phyloP scores from a whole-genome alignment of 37 sponge, comb jelly and placozoan genomes.

The Amphimedon queenslandica region DNA sequence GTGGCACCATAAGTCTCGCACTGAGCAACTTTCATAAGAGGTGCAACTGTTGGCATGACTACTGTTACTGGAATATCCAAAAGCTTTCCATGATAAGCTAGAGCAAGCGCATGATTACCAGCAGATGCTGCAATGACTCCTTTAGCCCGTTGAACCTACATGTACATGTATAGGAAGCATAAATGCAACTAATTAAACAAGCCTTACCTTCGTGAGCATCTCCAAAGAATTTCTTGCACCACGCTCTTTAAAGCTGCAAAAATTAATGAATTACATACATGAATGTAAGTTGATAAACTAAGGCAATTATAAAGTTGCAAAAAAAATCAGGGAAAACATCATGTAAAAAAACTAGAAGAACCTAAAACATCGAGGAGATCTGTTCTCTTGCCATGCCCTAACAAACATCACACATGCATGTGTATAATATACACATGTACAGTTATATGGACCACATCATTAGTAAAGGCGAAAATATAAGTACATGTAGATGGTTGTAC shows the following conservation, averaged over 20 bases:
- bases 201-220: conserved; percentile 39
- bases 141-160: conserved; percentile 48
- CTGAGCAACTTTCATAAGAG: conserved; percentile 71
- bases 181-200: not conserved
- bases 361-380: not conserved
- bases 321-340: no score
- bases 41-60: conserved; percentile 79
- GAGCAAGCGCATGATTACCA: conserved; percentile 87
- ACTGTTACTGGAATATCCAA: conserved; percentile 74
- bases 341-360: no score
- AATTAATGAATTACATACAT: no score
- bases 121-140: conserved; percentile 94
- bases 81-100: conserved; percentile 77
- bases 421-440: no score
- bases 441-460: no score
- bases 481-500: no score
- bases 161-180: not conserved
- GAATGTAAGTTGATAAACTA: no score
- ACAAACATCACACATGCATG: no score
- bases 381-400: not conserved
- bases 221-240: conserved; percentile 81
- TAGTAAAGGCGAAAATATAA: no score
- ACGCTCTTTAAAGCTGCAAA: conserved; percentile 84
- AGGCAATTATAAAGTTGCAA: no score
- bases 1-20: conserved; percentile 64